Base-by-base conservation (phyloP, 2,888 invertebrate species). In the Cephus pygmeus region DNA sequence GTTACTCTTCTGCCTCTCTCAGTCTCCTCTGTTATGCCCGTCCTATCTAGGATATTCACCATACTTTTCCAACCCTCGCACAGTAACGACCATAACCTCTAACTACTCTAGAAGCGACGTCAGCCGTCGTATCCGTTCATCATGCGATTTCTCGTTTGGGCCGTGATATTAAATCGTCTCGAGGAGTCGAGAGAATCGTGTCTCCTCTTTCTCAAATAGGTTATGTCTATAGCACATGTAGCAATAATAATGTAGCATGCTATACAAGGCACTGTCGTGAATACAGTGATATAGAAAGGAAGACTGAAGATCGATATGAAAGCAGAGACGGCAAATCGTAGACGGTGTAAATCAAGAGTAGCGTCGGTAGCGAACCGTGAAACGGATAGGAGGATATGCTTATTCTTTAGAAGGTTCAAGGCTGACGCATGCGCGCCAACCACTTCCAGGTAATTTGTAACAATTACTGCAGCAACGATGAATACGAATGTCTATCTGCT, bases 381-480 rank as follows among this genome's bases (percentile, higher is more conserved):
- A 56, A 56, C 56, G 56, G 56, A 56, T 56, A 56, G 56, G 56
- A 56, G 56, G 56, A 23, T 56, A 23, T 23, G 56, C 56, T 23
- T 56, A 56, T 56, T 56, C 56, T 56, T 56, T 23, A 9, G 23
- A 23, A 56, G 56, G 23, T 1, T 15, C 56, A 56, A 56, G 56
- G 23, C 9, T 23, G 23, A 23, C 56, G 56, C 56, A 56, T 9
- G 56, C 56, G 56, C 56, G 2, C 23, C 23, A 23, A 56, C 23
- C 6, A 23, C 56, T 56, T 56, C 56, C 23, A 69, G 76, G 79
- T 81, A 82, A 85, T 85, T 85, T 80, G 80, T 82, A 84, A 82
- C 84, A 83, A 81, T 85, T 83, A 83, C 83, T 77, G 81, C 85
- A 76, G 79, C 79, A 78, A 79, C 79, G 79, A 79, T 80, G 82